phyloP scores from a whole-genome alignment of 1,140 invertebrate species.

The Saccostrea glomerata region DNA sequence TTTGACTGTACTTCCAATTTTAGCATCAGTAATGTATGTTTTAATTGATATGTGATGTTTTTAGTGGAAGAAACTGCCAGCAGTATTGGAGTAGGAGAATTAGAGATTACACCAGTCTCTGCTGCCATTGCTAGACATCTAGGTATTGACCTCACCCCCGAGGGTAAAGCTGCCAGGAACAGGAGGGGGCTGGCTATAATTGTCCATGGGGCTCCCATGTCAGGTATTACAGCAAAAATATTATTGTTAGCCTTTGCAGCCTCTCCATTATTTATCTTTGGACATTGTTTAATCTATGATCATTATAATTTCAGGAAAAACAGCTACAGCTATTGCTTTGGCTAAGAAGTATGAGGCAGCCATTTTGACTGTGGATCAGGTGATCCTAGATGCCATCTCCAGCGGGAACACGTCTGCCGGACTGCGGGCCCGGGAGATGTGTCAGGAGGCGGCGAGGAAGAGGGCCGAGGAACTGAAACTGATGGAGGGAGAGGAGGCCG shows the following conservation, averaged over 20 bases:
- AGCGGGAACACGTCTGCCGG: constrained; percentile 75
- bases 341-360: constrained; percentile 78
- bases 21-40: not conserved
- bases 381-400: constrained; percentile 78
- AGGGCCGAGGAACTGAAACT: constrained; percentile 73
- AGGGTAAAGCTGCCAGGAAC: constrained; percentile 78
- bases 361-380: constrained; percentile 76
- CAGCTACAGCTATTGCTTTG: constrained; percentile 71
- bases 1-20: not conserved
- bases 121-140: constrained; percentile 78
- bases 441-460: constrained; percentile 75
- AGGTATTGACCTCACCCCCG: constrained; percentile 77
- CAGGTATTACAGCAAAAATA: constrained; percentile 64
- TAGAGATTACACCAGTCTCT: constrained; percentile 79
- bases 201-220: constrained; percentile 78
- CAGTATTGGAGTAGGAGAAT: constrained; percentile 75
- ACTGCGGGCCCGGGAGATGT: constrained; percentile 74
- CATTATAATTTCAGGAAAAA: constrained; percentile 72
- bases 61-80: constrained; percentile 59
- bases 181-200: constrained; percentile 78
- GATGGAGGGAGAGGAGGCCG: constrained; percentile 71
- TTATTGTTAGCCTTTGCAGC: not conserved
- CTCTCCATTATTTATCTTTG: not conserved
- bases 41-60: not conserved
- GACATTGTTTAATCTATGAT: not conserved